A percentile compares a stretch with the other conserved stretches of the same genome.
Evolutionary conservation across 2,797 vertebrate genomes (phyloP).

Genomic region (Urophycis tenuis): DNA sequence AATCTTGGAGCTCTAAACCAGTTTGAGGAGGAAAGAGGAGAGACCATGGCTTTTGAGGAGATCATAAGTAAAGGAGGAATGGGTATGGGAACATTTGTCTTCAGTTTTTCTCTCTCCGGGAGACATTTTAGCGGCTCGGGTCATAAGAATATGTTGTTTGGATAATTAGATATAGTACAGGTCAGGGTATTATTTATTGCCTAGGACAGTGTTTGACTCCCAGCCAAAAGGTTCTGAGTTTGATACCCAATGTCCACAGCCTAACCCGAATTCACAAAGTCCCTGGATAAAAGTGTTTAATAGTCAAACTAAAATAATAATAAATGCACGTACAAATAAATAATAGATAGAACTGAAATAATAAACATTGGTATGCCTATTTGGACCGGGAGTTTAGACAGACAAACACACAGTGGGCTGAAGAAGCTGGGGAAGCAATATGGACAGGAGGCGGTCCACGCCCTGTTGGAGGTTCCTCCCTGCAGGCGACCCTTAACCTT

Average conservation of each 20-base stretch:
- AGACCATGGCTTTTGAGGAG: slow-evolving; percentile 70
- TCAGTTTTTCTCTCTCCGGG: not conserved
- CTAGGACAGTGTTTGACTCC: not conserved
- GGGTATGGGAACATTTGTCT: slow-evolving; percentile 35
- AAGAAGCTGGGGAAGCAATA: not conserved
- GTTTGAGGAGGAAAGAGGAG: slow-evolving; percentile 17
- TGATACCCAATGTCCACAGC: not conserved
- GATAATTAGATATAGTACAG: no score
- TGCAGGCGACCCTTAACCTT: not conserved
- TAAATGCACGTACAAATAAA: not conserved
- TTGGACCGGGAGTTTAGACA: not conserved
- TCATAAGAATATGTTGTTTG: no score
- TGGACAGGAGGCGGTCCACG: no score
- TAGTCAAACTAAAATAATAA: not conserved
- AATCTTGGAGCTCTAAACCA: slow-evolving; percentile 20
- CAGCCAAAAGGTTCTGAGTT: not conserved
- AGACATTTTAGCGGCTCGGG: not conserved
- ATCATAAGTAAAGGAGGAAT: slow-evolving; percentile 67
- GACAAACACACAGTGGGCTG: no score
- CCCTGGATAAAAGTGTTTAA: not conserved
- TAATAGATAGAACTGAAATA: not conserved
- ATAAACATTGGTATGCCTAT: not conserved
- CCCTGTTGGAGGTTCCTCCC: no score
- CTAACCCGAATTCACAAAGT: not conserved
- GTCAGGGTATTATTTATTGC: no score